These are phyloP conservation scores for Tauraco hartlaubi DNA, from an alignment of 2,797 vertebrate species.

Conservation along the genomic window DNA sequence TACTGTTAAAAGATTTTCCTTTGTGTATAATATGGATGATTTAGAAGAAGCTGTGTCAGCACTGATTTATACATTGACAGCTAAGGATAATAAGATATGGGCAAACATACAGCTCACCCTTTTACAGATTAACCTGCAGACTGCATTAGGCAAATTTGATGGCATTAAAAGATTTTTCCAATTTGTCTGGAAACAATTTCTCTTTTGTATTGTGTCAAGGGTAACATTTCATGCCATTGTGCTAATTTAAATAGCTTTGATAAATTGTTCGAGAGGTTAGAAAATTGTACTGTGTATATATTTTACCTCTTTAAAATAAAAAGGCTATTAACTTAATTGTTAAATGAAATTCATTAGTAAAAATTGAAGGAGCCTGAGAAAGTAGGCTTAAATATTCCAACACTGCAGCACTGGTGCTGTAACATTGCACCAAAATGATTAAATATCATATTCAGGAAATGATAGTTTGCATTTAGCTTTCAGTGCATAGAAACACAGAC, in stretches of 20 bases:
- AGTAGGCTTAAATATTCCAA: slow-evolving; percentile 42
- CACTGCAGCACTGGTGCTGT: neutral
- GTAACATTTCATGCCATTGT: slow-evolving; percentile 84
- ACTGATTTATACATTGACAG: slow-evolving; percentile 87
- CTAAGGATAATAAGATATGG: slow-evolving; percentile 87
- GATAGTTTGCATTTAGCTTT: slow-evolving; percentile 52
- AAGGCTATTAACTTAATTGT: slow-evolving; percentile 86
- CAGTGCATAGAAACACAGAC: slow-evolving; percentile 17
- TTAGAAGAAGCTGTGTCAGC: slow-evolving; percentile 83
- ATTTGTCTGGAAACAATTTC: slow-evolving; percentile 89
- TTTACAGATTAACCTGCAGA: slow-evolving; percentile 88
- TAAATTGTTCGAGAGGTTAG: slow-evolving; percentile 83
- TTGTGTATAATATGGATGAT: slow-evolving; percentile 79
- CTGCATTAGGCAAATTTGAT: slow-evolving; percentile 91
- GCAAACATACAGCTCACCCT: slow-evolving; percentile 84
- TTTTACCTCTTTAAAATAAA: slow-evolving; percentile 83
- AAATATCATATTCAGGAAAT: slow-evolving; percentile 62
- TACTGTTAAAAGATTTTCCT: slow-evolving; percentile 65
- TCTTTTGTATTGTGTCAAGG: slow-evolving; percentile 84
- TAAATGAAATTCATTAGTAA: slow-evolving; percentile 82
- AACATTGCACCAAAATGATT: slow-evolving; percentile 64
- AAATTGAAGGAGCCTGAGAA: slow-evolving; percentile 67
- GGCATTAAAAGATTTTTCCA: slow-evolving; percentile 87
- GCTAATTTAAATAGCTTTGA: slow-evolving; percentile 86
- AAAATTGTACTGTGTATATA: slow-evolving; percentile 79